These are phyloP conservation scores for Drosophila nigrodunni DNA, from an alignment of 1,140 invertebrate species.

Conservation along the genomic window DNA sequence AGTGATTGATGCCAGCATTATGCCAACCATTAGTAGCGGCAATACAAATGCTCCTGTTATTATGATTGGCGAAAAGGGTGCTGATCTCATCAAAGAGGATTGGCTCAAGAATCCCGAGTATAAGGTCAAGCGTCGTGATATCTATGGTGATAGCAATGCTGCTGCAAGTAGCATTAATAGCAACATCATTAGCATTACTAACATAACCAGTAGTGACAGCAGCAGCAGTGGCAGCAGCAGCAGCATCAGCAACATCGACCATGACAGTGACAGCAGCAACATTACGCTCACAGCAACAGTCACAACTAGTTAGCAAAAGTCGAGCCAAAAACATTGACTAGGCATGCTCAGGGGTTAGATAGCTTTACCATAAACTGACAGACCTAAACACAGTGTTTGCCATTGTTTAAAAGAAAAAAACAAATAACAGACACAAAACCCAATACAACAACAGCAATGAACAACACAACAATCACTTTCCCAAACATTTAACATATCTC, in stretches of 20 bases:
- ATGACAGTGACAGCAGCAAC: neutral
- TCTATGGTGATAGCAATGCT: constrained; percentile 26
- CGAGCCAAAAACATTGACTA: constrained; percentile 14
- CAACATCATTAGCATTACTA: constrained; percentile 17
- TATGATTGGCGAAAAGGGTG: constrained; percentile 94
- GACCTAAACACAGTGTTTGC: constrained; percentile 44
- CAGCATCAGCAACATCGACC: neutral
- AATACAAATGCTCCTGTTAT: constrained; percentile 94
- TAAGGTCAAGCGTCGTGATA: constrained; percentile 61
- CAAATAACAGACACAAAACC: constrained; percentile 11
- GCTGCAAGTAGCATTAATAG: constrained; percentile 42
- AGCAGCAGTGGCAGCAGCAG: neutral
- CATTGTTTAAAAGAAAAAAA: constrained; percentile 51
- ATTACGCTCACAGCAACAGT: constrained; percentile 1
- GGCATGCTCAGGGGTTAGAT: constrained; percentile 50
- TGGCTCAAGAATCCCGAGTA: constrained; percentile 86
- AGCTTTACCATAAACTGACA: constrained; percentile 42
- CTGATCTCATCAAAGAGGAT: constrained; percentile 92
- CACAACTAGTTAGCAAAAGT: constrained; percentile 30
- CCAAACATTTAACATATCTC: constrained; percentile 10
- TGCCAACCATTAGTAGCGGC: constrained; percentile 93
- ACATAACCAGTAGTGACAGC: constrained; percentile 10
- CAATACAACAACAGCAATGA: constrained; percentile 6
- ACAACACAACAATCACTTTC: constrained; percentile 26
- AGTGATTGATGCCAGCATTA: constrained; percentile 95